phyloP scores from a whole-genome alignment of 2,113 vertebrate genomes.

The Petaurus breviceps region DNA sequence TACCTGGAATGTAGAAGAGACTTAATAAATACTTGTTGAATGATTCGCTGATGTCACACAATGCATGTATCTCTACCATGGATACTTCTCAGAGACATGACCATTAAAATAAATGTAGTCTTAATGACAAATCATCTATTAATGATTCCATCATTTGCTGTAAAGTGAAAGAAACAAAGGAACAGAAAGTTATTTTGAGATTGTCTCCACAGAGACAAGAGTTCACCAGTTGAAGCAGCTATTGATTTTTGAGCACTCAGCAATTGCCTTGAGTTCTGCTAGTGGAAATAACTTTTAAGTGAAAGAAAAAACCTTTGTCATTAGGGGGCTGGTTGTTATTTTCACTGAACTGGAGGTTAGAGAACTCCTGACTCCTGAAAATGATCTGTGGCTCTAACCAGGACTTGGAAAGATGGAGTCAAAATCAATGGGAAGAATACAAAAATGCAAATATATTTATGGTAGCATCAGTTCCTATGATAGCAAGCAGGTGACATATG shows the following conservation, averaged over 20 bases:
- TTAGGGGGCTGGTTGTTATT: neutral
- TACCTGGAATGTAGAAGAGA: too few species aligned
- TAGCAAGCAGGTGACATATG: neutral
- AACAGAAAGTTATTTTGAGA: neutral
- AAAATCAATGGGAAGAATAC: neutral
- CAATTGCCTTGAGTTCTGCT: neutral
- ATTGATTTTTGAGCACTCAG: conserved; percentile 17
- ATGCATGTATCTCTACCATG: too few species aligned
- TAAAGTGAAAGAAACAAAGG: conserved; percentile 16
- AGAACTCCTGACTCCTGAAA: conserved; percentile 3
- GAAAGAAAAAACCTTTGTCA: neutral
- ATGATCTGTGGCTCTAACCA: neutral
- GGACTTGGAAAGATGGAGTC: neutral
- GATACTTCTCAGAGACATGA: neutral
- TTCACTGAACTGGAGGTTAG: conserved; percentile 25
- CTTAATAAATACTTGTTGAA: too few species aligned
- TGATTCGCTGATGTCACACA: too few species aligned
- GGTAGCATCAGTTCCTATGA: neutral
- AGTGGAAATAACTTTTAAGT: conserved; percentile 30
- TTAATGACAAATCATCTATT: neutral
- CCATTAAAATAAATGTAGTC: neutral
- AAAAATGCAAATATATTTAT: neutral
- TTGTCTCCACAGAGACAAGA: neutral
- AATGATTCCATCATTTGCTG: conserved; percentile 1
- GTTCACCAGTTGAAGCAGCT: neutral